Conservation (phyloP, 1,140 invertebrate genomes). For the Camponotus pennsylvanicus region DNA sequence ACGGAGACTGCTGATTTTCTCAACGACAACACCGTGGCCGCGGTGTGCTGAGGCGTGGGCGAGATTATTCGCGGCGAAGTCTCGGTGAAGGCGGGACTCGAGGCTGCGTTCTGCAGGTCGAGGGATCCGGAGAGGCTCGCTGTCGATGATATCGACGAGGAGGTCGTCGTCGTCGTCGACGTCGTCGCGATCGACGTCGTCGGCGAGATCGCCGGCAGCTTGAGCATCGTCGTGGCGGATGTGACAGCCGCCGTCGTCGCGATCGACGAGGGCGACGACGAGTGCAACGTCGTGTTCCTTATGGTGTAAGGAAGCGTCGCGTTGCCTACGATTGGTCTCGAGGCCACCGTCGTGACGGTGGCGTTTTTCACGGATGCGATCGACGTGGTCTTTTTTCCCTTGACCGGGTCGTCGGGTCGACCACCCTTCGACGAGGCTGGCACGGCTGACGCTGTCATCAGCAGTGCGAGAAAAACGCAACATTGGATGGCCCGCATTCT, state of each 20-base stretch:
- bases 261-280: neutral
- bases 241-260: constrained; percentile 62
- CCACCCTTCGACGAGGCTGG: constrained; percentile 48
- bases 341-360: constrained; percentile 30
- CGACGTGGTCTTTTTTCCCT: constrained; percentile 70
- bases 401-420: constrained; percentile 63
- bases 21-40: constrained; percentile 71
- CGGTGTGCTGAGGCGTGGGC: constrained; percentile 61
- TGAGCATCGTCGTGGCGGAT: constrained; percentile 77
- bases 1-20: constrained; percentile 49
- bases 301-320: neutral
- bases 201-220: constrained; percentile 80
- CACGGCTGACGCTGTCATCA: constrained; percentile 38
- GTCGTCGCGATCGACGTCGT: constrained; percentile 77
- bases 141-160: neutral
- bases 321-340: constrained; percentile 3
- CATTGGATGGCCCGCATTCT: constrained; percentile 35
- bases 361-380: constrained; percentile 69
- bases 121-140: neutral
- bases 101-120: neutral
- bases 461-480: constrained; percentile 39
- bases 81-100: constrained; percentile 56
- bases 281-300: neutral
- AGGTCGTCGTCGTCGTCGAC: constrained; percentile 74
- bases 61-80: constrained; percentile 76